These are phyloP conservation scores for Orthonevra nobilis DNA, from an alignment of 2,888 invertebrate genomes.

Conservation along the genomic window DNA sequence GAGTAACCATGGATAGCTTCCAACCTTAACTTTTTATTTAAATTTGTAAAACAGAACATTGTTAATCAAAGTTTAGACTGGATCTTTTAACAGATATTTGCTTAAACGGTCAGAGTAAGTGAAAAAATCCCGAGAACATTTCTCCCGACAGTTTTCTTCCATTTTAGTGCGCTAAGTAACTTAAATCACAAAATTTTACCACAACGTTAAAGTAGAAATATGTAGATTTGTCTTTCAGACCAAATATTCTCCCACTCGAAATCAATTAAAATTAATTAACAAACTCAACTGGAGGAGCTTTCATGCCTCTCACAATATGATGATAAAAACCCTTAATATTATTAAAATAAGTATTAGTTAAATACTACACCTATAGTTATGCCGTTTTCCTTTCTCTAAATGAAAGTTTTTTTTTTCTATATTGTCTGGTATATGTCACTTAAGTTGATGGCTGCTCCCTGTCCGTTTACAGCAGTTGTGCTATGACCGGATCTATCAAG, in stretches of 20 bases:
- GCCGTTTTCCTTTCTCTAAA: too few species aligned
- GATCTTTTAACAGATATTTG: too few species aligned
- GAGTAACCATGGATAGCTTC: too few species aligned
- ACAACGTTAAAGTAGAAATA: constrained; percentile 55
- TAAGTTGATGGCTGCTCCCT: constrained; percentile 38
- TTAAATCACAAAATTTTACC: constrained; percentile 69
- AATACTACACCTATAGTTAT: constrained; percentile 49
- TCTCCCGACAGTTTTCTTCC: too few species aligned
- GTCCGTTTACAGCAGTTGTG: constrained; percentile 86
- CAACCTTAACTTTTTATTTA: too few species aligned
- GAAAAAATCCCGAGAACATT: too few species aligned
- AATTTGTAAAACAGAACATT: too few species aligned
- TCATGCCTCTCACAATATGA: constrained; percentile 49
- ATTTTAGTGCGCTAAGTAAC: constrained; percentile 18
- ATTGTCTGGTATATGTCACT: constrained; percentile 69
- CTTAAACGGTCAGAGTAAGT: too few species aligned
- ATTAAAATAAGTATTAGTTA: constrained; percentile 47
- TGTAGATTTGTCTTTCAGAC: constrained; percentile 55
- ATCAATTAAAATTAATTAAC: constrained; percentile 68
- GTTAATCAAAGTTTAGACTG: too few species aligned
- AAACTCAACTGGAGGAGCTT: constrained; percentile 56
- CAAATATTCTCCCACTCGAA: constrained; percentile 1
- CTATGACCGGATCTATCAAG: constrained; percentile 93
- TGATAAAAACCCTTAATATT: constrained; percentile 34
- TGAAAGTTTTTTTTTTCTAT: constrained; percentile 34